phyloP scores from a whole-genome alignment of 2,113 vertebrate species.

The Rhea pennata region DNA sequence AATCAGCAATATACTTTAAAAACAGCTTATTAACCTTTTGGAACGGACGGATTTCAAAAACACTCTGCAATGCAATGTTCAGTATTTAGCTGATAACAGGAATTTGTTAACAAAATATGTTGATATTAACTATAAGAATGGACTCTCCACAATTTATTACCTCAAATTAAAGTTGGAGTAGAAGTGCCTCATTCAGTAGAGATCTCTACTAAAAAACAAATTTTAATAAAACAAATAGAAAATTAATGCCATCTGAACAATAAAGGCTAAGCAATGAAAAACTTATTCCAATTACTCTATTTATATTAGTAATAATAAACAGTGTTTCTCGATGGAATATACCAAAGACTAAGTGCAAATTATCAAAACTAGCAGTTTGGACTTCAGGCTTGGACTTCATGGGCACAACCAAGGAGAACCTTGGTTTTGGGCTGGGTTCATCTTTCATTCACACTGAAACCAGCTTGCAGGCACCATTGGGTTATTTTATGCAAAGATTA shows the following conservation, averaged over 20 bases:
- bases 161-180: background rate
- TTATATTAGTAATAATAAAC: background rate
- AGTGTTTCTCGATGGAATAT: background rate
- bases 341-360: background rate
- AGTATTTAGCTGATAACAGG: background rate
- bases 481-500: background rate
- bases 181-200: background rate
- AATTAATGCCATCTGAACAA: background rate
- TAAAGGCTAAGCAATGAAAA: background rate
- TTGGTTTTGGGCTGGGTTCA: background rate
- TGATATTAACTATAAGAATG: background rate
- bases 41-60: background rate
- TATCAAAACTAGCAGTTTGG: background rate
- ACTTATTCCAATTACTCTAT: background rate
- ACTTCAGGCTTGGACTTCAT: background rate
- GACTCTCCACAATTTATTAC: background rate
- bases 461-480: background rate
- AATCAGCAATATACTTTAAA: background rate
- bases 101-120: background rate
- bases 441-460: background rate
- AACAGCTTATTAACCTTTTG: background rate
- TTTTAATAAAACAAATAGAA: background rate
- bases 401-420: background rate
- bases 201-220: accelerated
- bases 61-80: background rate